A percentile compares a stretch with the other conserved stretches of the same genome.
phyloP scores from a whole-genome alignment of 2,113 vertebrate genomes.

The human region GRCh38 chr4:135370001-135370500 shows the following conservation, averaged over 20 bases:
- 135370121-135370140: not conserved
- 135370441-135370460: slow-evolving; percentile 38
- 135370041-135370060: slow-evolving; percentile 1
- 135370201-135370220: not conserved
- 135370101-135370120: not conserved
- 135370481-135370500: not conserved
- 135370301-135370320: slow-evolving; percentile 39
- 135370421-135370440: slow-evolving; percentile 11
- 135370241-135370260: slow-evolving; percentile 56
- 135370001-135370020: not conserved
- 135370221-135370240: not conserved
- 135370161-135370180: not conserved
- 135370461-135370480: not conserved
- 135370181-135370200: not conserved
- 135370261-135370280: slow-evolving; percentile 61
- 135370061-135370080: not conserved
- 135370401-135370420: slow-evolving; percentile 50
- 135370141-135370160: not conserved
- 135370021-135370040: not conserved
- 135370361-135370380: slow-evolving; percentile 61
- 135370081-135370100: not conserved
- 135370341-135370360: slow-evolving; percentile 54
- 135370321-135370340: slow-evolving; percentile 53
- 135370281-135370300: slow-evolving; percentile 38
- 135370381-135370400: slow-evolving; percentile 28